phyloP scores from a whole-genome alignment of 2,888 invertebrate genomes.

The Flexamia atlantica region DNA sequence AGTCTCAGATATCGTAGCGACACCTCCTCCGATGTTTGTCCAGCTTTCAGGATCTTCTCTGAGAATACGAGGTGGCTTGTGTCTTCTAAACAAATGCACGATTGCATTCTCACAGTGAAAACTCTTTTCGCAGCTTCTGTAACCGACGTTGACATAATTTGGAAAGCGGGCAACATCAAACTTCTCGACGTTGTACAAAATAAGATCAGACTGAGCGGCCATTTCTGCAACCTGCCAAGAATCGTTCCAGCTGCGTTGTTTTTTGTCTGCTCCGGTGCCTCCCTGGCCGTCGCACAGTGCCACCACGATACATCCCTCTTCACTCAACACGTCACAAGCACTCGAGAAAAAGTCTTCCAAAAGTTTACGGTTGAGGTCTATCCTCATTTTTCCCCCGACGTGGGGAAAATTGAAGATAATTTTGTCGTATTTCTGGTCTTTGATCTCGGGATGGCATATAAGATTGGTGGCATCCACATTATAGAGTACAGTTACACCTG shows the following conservation, averaged over 20 bases:
- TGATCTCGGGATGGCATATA: constrained; percentile 71
- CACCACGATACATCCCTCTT: constrained; percentile 74
- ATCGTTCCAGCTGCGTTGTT: constrained; percentile 76
- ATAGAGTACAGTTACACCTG: constrained; percentile 75
- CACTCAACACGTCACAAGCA: constrained; percentile 73
- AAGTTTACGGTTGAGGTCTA: constrained; percentile 77
- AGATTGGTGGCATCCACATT: constrained; percentile 77
- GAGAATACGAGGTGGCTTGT: constrained; percentile 21
- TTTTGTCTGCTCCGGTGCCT: constrained; percentile 74
- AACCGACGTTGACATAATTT: constrained; percentile 76
- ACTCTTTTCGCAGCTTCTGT: constrained; percentile 73
- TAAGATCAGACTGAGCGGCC: constrained; percentile 76
- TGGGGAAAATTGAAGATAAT: constrained; percentile 82
- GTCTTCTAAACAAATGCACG: constrained; percentile 72
- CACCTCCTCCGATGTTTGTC: background rate
- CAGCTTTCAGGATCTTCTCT: constrained; percentile 10
- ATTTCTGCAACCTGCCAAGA: constrained; percentile 78
- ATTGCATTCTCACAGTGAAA: constrained; percentile 73
- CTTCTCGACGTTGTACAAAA: constrained; percentile 74
- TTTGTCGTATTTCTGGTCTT: constrained; percentile 73
- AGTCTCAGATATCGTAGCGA: background rate
- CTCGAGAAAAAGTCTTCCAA: constrained; percentile 76
- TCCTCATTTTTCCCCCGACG: constrained; percentile 80
- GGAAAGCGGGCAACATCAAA: constrained; percentile 73
- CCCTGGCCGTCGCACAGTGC: constrained; percentile 79